Evolutionary conservation across 2,888 invertebrate genomes (phyloP).

Genomic region (Ecdyonurus torrentis): DNA sequence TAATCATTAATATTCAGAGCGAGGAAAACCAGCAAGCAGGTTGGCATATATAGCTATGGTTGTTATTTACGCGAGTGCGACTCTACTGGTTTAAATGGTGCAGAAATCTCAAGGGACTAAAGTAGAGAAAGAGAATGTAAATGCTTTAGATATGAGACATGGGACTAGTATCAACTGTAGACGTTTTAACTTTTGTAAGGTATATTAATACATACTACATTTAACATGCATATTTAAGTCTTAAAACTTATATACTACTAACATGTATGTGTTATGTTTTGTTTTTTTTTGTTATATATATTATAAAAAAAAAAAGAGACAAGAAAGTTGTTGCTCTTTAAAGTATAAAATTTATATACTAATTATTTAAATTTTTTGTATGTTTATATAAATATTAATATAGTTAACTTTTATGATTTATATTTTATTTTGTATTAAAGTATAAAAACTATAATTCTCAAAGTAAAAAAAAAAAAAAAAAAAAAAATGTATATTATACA

Average conservation of each 20-base stretch:
- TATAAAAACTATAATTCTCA: too few relatives aligned
- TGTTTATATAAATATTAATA: too few relatives aligned
- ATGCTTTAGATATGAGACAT: neutral
- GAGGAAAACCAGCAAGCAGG: slow-evolving; percentile 10
- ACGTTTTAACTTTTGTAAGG: neutral
- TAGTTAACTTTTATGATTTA: too few relatives aligned
- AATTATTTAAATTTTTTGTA: too few relatives aligned
- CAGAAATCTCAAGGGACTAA: neutral
- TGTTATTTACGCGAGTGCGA: slow-evolving; percentile 4
- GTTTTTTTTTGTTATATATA: neutral
- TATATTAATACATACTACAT: neutral
- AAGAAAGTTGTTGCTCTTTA: neutral
- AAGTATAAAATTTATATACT: too few relatives aligned
- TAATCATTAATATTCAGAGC: slow-evolving; percentile 2
- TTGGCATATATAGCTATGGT: slow-evolving; percentile 6
- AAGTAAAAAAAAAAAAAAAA: too few relatives aligned
- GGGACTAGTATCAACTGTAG: neutral
- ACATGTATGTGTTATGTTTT: too few relatives aligned
- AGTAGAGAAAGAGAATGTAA: neutral
- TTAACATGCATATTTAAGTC: too few relatives aligned
- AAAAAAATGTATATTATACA: too few relatives aligned
- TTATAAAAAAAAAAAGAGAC: too few relatives aligned
- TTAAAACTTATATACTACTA: too few relatives aligned
- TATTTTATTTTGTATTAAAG: too few relatives aligned
- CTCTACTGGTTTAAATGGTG: slow-evolving; percentile 4